Conservation (phyloP, 1,140 invertebrate species). For the Cataglyphis hispanica region DNA sequence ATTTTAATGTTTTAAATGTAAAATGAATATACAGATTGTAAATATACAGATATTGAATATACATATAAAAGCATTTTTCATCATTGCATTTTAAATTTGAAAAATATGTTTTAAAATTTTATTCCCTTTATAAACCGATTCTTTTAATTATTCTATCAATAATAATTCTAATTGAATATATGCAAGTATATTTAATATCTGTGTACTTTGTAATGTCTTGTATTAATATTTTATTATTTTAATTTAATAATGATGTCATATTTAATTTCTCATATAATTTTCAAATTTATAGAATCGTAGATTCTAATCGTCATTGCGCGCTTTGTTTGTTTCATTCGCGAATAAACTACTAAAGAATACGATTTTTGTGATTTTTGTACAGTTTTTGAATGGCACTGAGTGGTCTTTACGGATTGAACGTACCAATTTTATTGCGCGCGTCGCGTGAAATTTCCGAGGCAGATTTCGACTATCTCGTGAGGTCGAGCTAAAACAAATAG, state of each 20-base stretch:
- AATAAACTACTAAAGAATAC: background rate
- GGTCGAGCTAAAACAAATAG: constrained; percentile 55
- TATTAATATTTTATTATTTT: background rate
- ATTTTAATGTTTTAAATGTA: constrained; percentile 15
- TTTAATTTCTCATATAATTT: background rate
- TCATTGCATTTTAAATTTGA: background rate
- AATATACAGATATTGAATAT: too few relatives aligned
- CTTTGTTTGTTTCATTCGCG: background rate
- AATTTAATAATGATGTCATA: background rate
- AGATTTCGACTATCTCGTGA: constrained; percentile 26
- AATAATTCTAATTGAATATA: constrained; percentile 6
- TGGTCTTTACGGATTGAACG: constrained; percentile 15
- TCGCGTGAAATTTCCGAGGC: constrained; percentile 46
- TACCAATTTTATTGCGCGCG: constrained; percentile 33
- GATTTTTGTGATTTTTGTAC: background rate
- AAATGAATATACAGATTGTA: background rate
- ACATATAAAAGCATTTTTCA: constrained; percentile 16
- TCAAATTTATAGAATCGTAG: background rate
- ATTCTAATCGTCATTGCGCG: constrained; percentile 6
- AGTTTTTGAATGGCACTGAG: background rate
- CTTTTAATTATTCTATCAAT: background rate
- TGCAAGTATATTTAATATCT: background rate
- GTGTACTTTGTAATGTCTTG: background rate
- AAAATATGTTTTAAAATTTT: background rate
- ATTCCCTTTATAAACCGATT: background rate